A percentile compares a stretch with the other conserved stretches of the same genome.
Evolutionary conservation across 1,140 invertebrate species (phyloP).

Genomic region (Diorhabda sublineata): DNA sequence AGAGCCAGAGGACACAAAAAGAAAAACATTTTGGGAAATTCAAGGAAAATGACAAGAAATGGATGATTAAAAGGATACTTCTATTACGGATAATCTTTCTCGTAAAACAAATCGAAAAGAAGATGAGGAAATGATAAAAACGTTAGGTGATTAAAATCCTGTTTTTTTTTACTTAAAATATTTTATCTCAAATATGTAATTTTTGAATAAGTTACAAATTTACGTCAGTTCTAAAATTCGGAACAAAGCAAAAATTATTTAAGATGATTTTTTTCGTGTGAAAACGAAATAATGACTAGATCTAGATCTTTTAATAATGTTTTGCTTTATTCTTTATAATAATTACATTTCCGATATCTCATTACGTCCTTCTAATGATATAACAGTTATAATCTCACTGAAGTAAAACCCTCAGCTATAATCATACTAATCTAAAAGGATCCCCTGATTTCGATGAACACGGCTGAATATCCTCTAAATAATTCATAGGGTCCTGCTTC

Average conservation of each 20-base stretch:
- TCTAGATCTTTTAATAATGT: background rate
- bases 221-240: background rate
- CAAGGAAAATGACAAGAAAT: no score
- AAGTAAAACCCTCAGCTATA: slow-evolving; percentile 26
- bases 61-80: no score
- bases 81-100: no score
- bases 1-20: no score
- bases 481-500: slow-evolving; percentile 37
- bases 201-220: background rate
- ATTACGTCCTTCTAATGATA: slow-evolving; percentile 21
- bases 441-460: slow-evolving; percentile 44
- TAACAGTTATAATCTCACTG: slow-evolving; percentile 22
- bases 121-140: no score
- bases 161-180: no score
- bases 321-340: background rate
- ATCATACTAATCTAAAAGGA: slow-evolving; percentile 38
- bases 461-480: slow-evolving; percentile 45
- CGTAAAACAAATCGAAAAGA: no score
- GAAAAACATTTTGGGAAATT: no score
- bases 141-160: no score
- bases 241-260: background rate
- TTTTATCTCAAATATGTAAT: background rate
- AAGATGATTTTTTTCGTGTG: background rate
- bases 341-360: background rate
- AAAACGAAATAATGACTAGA: background rate